These are phyloP conservation scores for Boleophthalmus pectinirostris DNA, from an alignment of 2,113 vertebrate species.

Conservation along the genomic window DNA sequence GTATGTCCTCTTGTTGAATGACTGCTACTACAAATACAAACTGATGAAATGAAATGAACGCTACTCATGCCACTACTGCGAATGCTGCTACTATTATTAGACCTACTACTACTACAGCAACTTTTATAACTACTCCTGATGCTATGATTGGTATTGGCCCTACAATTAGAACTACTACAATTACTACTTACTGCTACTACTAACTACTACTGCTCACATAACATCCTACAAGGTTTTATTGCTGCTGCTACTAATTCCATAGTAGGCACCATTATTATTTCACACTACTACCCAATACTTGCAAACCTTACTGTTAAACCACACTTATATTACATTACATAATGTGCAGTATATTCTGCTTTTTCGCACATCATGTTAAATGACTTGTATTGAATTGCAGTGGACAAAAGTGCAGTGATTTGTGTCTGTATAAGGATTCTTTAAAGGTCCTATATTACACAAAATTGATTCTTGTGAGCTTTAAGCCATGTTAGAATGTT, in stretches of 20 bases:
- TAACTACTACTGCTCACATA: neutral
- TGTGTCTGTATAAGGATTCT: neutral
- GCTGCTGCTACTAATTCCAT: neutral
- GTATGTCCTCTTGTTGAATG: slow-evolving; percentile 14
- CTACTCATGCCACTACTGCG: neutral
- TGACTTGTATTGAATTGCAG: too few relatives aligned
- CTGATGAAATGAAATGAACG: neutral
- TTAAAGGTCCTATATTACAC: neutral
- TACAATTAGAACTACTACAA: neutral
- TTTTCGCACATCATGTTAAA: too few relatives aligned
- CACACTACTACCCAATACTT: neutral
- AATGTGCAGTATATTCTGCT: too few relatives aligned
- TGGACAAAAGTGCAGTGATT: too few relatives aligned
- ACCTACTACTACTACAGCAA: neutral
- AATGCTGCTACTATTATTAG: neutral
- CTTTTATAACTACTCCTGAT: neutral
- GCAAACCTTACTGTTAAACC: too few relatives aligned
- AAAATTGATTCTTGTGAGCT: too few relatives aligned
- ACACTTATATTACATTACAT: too few relatives aligned
- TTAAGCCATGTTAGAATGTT: too few relatives aligned
- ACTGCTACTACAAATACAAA: slow-evolving; percentile 1
- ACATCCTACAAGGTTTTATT: neutral
- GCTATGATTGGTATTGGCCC: neutral
- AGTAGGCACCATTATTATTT: neutral
- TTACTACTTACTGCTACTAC: neutral